Evolutionary conservation across 2,797 vertebrate genomes (phyloP), one percentile per base, ranked within the genome.

Genomic region (Enteromius unitaeniatus): DNA sequence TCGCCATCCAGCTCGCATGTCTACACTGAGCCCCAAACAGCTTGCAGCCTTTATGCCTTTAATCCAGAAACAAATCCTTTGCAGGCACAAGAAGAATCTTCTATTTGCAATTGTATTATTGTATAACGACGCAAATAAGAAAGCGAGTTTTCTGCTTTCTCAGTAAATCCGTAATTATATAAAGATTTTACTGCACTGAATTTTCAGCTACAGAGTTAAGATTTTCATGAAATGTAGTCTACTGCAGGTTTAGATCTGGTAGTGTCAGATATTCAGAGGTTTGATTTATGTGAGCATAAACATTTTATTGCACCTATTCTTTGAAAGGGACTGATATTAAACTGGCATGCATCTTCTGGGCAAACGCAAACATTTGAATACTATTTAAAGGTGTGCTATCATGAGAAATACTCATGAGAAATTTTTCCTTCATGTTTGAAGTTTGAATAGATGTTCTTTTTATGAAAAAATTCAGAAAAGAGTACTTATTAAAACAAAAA

Each of bases 281-380:
- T 74, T 81, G 58, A 77, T 81, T 85, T 85, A 81, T 80, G 79
- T 31, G 53, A 23, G n/a, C 65, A 77, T 49, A 69, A 78, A 76
- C 4, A 28, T 21, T 77, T 81, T 53, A 85, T 60, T 75, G 69
- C 69, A 64, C 60, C 68, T 45, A 81, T 81, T 78, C 74, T 40
- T 85, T 69, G 31, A 13, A 77, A 70, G 11, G 34, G 64, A 68
- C 51, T 40, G 73, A 68, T 60, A 78, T 80, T 85, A 81, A 84
- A 69, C 68, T 75, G 75, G 45, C 74, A 83, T 60, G 26, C 42
- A 75, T 85, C 83, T 55, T 80, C 70, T 75, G 78, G 60, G 42
- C 40, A 78, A 62, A 81, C 49, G 37, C 17, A 2, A 73, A n/a
- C 51, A 31, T 73, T 55, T 81, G 21, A 84, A 78, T 75, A 74